Evolutionary conservation across 2,888 invertebrate genomes (phyloP).

Genomic region (Prosopocoilus inquinatus): DNA sequence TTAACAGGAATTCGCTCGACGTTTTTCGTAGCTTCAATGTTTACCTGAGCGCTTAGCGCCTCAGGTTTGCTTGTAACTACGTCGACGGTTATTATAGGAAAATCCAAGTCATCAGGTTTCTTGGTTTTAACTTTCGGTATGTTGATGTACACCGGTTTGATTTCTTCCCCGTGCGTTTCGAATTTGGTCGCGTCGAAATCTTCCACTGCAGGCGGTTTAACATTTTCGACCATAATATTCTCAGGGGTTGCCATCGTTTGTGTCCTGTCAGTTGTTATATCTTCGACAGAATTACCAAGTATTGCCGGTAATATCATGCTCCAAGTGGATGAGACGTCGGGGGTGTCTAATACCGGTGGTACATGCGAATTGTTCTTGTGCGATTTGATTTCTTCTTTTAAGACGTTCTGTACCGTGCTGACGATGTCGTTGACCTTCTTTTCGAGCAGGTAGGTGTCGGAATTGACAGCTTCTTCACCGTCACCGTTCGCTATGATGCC

Average conservation of each 20-base stretch:
- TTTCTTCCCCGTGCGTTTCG: not conserved
- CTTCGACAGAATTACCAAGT: conserved; percentile 58
- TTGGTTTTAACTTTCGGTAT: not conserved
- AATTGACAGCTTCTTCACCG: conserved; percentile 60
- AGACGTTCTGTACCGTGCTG: conserved; percentile 77
- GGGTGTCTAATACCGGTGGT: conserved; percentile 61
- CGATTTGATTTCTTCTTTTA: conserved; percentile 73
- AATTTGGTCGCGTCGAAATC: not conserved
- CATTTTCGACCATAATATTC: conserved; percentile 43
- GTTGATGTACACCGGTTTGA: not conserved
- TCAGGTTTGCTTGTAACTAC: not conserved
- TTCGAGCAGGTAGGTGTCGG: conserved; percentile 55
- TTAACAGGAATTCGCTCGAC: not conserved
- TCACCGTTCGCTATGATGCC: conserved; percentile 82
- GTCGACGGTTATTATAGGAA: conserved; percentile 14
- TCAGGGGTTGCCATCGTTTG: conserved; percentile 37
- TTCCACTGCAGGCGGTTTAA: not conserved
- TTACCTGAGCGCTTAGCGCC: not conserved
- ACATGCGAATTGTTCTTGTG: conserved; percentile 48
- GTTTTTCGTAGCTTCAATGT: not conserved
- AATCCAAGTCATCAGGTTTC: not conserved
- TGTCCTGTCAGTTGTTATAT: conserved; percentile 42
- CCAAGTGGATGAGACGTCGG: conserved; percentile 76
- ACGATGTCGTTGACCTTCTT: conserved; percentile 77
- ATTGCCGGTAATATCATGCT: conserved; percentile 79